Base-by-base conservation (phyloP, 1,140 invertebrate genomes). In the Solen grandis region DNA sequence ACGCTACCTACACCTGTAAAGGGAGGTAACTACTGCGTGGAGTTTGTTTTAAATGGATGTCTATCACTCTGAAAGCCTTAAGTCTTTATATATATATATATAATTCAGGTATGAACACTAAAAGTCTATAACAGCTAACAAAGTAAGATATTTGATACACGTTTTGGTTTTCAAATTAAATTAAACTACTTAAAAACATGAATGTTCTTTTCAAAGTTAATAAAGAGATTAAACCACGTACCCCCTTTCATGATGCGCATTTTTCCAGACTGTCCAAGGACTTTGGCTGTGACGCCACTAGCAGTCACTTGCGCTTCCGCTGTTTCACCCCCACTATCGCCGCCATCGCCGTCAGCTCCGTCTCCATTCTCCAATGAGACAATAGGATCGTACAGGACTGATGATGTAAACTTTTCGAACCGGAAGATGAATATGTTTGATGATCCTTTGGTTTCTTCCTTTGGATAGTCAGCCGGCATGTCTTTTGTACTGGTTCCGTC, bases 221-320 rank as follows among this genome's bases (percentile, higher is more conserved):
- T n/a, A n/a, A n/a, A n/a, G n/a, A n/a, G n/a, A n/a, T n/a, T n/a
- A n/a, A n/a, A n/a, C n/a, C n/a, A n/a, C 41, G 41, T 46, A 46
- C 0, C 19, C 16, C 25, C 69, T 27, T 46, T 62, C 33, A 41
- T 54, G 10, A 80, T 25, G 16, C 22, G 1, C 27, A 80, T 80
- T 31, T 80, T 80, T 13, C 77, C 77, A 5, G 77, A 73, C 31
- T 63, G 38, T 13, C 77, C 77, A 0, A 63, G 41, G 5, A 80
- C 66, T 14, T 54, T 72, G 27, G 69, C 54, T 14, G 60, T 72
- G 3, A 80, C 54, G n/a, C 33, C 41, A 19, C 46, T 60, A 29
- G 54, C 59, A 5, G 59, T 63, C 25, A 36, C 57, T 1, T 38
- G 36, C 41, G 62, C 63, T 1, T 80, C 41, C 14, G 38, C 65